Evolutionary conservation across 2,113 vertebrate species (phyloP), one percentile per base, ranked within the genome.

Genomic region (Cyphomyrus plagiostoma): DNA sequence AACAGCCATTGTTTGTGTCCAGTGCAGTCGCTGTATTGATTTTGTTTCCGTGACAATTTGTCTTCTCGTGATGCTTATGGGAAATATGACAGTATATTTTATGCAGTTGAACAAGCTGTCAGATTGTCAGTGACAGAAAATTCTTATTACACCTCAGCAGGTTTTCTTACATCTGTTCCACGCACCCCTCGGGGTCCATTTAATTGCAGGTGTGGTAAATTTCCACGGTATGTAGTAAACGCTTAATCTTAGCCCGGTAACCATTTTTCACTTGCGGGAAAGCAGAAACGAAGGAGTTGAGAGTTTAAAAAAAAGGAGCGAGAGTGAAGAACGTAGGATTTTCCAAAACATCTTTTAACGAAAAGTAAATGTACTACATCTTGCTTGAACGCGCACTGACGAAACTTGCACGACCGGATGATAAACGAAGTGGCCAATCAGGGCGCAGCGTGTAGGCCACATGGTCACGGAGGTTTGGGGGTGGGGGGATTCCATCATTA

Each of bases 121-220:
- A 87, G 50, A 87, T 87, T 53, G 85, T 87, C 85, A 87, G 26
- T 56, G 85, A 87, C n/a, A 35, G 85, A 87, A 53, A 53, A 87
- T 87, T 87, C 85, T 53, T 87, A 87, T 56, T 53, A 53, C 15
- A 53, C 48, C 48, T 52, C 85, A 87, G 85, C 85, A 87, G 85
- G 30, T 87, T 87, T 48, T 52, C 50, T 87, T 87, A 87, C 85
- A 87, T 87, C 85, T 87, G 85, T 87, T 87, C 85, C n/a, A 35
- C 13, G n/a, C 13, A 39, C 85, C 85, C 85, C 85, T 87, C n/a
- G 85, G 85, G 85, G 85, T 87, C 10, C 5, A 87, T 39, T 87
- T 87, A 87, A 87, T 87, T 87, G 85, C 85, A 87, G 85, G 85
- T 87, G 85, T 87, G 48, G 85, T 87, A 19, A 53, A 87, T 87